phyloP scores from a whole-genome alignment of 2,888 invertebrate species.

The Auanema freiburgensis region DNA sequence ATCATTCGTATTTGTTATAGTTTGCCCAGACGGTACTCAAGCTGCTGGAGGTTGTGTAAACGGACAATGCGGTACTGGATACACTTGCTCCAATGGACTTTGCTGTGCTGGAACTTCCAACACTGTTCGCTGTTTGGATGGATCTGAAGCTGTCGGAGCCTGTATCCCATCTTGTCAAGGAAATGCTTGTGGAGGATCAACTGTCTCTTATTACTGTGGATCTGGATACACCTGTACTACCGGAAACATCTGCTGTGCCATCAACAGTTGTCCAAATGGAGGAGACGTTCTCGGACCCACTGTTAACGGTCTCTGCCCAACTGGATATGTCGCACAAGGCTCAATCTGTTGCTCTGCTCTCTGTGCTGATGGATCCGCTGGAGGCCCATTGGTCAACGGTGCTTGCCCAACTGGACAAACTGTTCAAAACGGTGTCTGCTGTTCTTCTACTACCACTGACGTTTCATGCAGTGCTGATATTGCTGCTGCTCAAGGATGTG shows the following conservation, averaged over 20 bases:
- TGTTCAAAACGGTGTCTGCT: constrained; percentile 59
- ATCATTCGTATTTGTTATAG: constrained; percentile 20
- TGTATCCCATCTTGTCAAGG: constrained; percentile 52
- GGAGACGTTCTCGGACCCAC: constrained; percentile 57
- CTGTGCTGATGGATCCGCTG: constrained; percentile 38
- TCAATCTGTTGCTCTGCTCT: constrained; percentile 51
- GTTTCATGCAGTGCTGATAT: background rate
- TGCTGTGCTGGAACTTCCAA: constrained; percentile 61
- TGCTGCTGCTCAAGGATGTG: constrained; percentile 28
- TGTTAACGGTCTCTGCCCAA: constrained; percentile 61
- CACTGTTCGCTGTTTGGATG: constrained; percentile 57
- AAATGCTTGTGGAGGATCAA: constrained; percentile 46
- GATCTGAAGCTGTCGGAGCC: constrained; percentile 54
- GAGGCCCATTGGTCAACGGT: constrained; percentile 28
- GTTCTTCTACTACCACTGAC: constrained; percentile 34
- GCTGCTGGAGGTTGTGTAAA: constrained; percentile 64
- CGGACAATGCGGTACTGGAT: constrained; percentile 63
- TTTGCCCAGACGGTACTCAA: constrained; percentile 64
- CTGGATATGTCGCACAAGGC: constrained; percentile 53
- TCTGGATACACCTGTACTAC: constrained; percentile 63
- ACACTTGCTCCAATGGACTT: constrained; percentile 62
- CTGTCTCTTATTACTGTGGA: constrained; percentile 55
- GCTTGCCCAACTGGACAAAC: constrained; percentile 54
- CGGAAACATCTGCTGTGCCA: constrained; percentile 62
- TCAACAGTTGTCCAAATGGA: constrained; percentile 59